Conservation (phyloP, 2,797 vertebrate genomes). For the Anguilla pacifica region DNA sequence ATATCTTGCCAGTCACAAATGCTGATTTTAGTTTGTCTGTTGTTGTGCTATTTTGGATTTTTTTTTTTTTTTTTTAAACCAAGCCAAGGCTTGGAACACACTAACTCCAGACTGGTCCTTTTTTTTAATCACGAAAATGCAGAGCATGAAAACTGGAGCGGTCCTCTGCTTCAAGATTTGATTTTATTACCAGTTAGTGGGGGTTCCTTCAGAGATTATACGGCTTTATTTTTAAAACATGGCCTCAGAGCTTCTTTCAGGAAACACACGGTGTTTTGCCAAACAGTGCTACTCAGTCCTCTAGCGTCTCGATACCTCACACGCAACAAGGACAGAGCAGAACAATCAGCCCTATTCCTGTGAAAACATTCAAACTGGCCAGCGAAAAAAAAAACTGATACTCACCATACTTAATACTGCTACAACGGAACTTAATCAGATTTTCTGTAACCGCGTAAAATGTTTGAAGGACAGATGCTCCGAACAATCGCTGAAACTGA, state of each 20-base stretch:
- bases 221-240: background rate
- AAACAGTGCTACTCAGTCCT: background rate
- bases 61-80: constrained; percentile 42
- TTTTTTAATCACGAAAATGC: background rate
- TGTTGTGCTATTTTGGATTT: too few relatives aligned
- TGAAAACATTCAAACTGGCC: background rate
- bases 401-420: background rate
- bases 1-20: background rate
- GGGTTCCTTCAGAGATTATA: background rate
- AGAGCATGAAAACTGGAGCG: background rate
- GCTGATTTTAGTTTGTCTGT: background rate
- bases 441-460: too few relatives aligned
- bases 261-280: background rate
- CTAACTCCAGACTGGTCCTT: background rate
- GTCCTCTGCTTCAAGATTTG: background rate
- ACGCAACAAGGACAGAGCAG: background rate
- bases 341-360: background rate
- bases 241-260: background rate
- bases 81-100: constrained; percentile 36
- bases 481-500: background rate
- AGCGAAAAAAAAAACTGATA: background rate
- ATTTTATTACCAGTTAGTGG: background rate
- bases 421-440: background rate
- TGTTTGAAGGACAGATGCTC: background rate
- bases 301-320: background rate